Evolutionary conservation across 2,113 vertebrate genomes (phyloP), one percentile per base, ranked within the genome.

Genomic region (Zosterops borbonicus): DNA sequence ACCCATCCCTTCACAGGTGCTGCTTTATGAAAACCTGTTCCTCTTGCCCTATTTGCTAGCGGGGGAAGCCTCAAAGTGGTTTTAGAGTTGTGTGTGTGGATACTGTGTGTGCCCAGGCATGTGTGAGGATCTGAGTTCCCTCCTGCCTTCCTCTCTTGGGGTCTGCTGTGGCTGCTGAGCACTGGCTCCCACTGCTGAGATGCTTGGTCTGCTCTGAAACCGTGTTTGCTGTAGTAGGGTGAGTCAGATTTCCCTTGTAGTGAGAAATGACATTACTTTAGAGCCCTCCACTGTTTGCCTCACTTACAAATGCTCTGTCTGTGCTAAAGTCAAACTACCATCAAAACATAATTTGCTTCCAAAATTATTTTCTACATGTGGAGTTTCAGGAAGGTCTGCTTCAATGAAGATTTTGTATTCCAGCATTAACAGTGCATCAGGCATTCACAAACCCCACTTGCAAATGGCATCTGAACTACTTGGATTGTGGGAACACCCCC

Each of bases 11-110:
- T 39, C 39, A 75, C 20, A 69, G 49, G 24, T 39, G 23, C 35
- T 94, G 67, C 55, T 91, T 90, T 73, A 50, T 79, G 59, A 68
- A 89, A 87, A 64, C 0, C 1, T 56, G 56, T 33, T 81, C 22
- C 55, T 91, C 59, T 46, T 95, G 74, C 50, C 0, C 0, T 41
- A 41, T 37, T 75, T 94, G 47, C 59, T 25, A 20, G 52, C 0
- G 0, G 28, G 44, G 35, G 41, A 91, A 89, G 35, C n/a, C 31
- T 78, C 0, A 0, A 39, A 24, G 74, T 59, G 41, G 7, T 78
- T 82, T 79, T 14, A 35, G 31, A 46, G n/a, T 6, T 62, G 52
- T 75, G 39, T 28, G 49, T 0, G 0, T 12, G 56, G 29, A 55
- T 59, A 50, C 52, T 47, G 23, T 19, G 52, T 28, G 41, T 29